Evolutionary conservation across 2,797 vertebrate species (phyloP).

Genomic region (Fistularia commersonii): DNA sequence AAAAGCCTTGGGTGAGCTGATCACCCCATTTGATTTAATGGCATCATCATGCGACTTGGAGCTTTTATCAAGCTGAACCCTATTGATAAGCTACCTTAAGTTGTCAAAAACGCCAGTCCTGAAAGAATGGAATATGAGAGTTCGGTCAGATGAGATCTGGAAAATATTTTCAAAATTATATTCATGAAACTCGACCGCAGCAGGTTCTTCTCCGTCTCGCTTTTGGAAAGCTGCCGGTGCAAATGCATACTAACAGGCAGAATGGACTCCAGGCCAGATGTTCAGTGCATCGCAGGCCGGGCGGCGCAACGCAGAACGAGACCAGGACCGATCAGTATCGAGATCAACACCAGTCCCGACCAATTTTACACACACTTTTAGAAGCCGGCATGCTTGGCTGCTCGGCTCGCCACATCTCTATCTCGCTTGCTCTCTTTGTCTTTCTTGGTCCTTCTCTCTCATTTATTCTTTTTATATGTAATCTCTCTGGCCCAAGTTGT

Average conservation of each 20-base stretch:
- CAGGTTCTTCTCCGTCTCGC: slow-evolving; percentile 2
- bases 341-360: slow-evolving; percentile 53
- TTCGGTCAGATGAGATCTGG: background rate
- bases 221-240: slow-evolving; percentile 15
- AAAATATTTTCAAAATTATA: background rate
- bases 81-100: no score
- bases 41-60: no score
- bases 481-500: slow-evolving; percentile 60
- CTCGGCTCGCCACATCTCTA: slow-evolving; percentile 8
- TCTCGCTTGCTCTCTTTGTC: slow-evolving; percentile 7
- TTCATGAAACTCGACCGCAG: background rate
- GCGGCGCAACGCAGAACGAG: slow-evolving; percentile 19
- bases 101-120: no score
- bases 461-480: slow-evolving; percentile 46
- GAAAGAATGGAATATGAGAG: background rate
- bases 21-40: no score
- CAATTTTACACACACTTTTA: slow-evolving; percentile 53
- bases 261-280: slow-evolving; percentile 23
- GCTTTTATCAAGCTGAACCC: no score
- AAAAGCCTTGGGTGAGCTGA: no score
- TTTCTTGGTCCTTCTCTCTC: slow-evolving; percentile 15
- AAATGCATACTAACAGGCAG: slow-evolving; percentile 19
- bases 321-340: slow-evolving; percentile 50
- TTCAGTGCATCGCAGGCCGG: slow-evolving; percentile 15
- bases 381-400: slow-evolving; percentile 43